Base-by-base conservation (phyloP, 2,888 invertebrate species). In the Agrochola lychnidis region DNA sequence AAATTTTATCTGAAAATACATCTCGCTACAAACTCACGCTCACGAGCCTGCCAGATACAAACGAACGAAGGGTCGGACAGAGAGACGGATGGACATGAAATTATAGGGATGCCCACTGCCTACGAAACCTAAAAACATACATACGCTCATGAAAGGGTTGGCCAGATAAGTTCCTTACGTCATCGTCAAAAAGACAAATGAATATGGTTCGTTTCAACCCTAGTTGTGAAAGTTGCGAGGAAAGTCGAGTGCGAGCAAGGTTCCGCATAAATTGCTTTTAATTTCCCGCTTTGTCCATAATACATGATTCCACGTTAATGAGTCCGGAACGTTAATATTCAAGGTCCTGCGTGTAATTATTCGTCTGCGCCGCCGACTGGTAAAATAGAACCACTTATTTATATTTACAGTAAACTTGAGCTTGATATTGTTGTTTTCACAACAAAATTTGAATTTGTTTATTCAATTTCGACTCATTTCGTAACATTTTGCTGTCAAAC, bases 281-380 rank as follows among this genome's bases (percentile, higher is more conserved):
- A 91, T 91, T 91, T 90, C 76, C 81, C 84, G 84, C 85, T 82
- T 88, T 86, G 87, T 91, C 88, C 88, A 89, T 90, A 90, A 91
- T 89, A 88, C 88, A 90, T 88, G 90, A 88, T 88, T 80, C 77
- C 76, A 80, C 76, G 84, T 82, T 84, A 89, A 88, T 85, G 86
- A 90, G 89, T 88, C 85, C 79, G 87, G 81, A 85, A 77, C 82
- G 86, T 92, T 92, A 92, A 91, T 91, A 92, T 93, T 91, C 89
- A 89, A 89, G 88, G 88, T 84, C 84, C 80, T 78, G 79, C 73
- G 74, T 75, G 86, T 89, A 89, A 90, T 89, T 86, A 90, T 88
- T 86, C 85, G 85, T 84, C 84, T 76, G 72, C 68, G 57, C 73
- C 77, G 36, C 57, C 51, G 79, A 81, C 86, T 78, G 83, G 83